These are phyloP conservation scores for human (Homo sapiens) DNA, from an alignment of 2,113 vertebrate species.

Conservation along the genomic window DNA sequence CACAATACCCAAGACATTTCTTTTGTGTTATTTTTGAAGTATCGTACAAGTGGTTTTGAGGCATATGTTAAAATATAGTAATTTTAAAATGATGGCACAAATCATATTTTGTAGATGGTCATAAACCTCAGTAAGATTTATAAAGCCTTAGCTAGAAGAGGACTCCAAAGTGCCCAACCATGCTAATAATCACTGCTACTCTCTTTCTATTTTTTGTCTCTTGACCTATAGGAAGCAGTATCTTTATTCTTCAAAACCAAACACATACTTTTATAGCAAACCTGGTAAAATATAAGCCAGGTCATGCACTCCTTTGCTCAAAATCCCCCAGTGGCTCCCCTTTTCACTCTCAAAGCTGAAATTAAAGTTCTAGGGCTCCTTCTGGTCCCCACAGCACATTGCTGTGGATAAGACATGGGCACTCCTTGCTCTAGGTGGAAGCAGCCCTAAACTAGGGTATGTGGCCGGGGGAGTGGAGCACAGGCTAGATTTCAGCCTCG, in stretches of 20 bases:
- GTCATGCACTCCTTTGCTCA: background rate
- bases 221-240: background rate
- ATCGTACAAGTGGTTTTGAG: constrained; percentile 18
- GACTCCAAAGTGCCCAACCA: background rate
- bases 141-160: background rate
- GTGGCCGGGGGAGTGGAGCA: background rate
- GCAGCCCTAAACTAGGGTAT: background rate
- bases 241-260: constrained; percentile 5
- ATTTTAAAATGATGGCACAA: constrained; percentile 37
- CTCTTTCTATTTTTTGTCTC: background rate
- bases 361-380: background rate
- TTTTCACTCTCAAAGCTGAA: background rate
- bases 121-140: background rate
- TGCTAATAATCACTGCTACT: too few species aligned
- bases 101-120: background rate
- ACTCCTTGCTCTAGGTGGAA: background rate
- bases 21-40: constrained; percentile 44
- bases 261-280: background rate
- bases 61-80: background rate
- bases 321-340: background rate
- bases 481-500: background rate
- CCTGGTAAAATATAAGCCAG: background rate
- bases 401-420: background rate
- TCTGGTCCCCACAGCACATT: background rate
- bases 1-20: constrained; percentile 26